Percentiles rank a stretch among this genome's conserved stretches.
phyloP scores from a whole-genome alignment of 2,113 vertebrate species.

The Rutilus rutilus region DNA sequence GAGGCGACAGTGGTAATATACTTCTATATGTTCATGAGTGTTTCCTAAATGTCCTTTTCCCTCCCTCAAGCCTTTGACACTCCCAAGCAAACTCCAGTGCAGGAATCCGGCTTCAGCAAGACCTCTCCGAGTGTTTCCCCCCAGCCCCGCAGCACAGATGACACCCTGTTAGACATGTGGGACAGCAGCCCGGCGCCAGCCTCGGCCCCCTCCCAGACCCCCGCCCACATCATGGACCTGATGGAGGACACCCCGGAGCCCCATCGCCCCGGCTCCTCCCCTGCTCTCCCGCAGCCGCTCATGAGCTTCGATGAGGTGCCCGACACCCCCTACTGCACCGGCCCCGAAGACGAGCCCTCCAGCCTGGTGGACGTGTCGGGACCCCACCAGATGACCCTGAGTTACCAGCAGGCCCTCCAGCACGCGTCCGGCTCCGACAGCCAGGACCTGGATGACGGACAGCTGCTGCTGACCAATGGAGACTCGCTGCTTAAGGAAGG shows the following conservation, averaged over 20 bases:
- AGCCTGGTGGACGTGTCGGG: constrained; percentile 79
- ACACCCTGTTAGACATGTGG: constrained; percentile 86
- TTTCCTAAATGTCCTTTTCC: background rate
- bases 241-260: constrained; percentile 62
- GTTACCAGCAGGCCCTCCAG: constrained; percentile 86
- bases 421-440: constrained; percentile 71
- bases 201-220: constrained; percentile 60
- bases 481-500: constrained; percentile 90
- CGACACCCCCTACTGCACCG: constrained; percentile 80
- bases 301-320: constrained; percentile 92
- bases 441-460: constrained; percentile 74
- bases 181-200: constrained; percentile 67
- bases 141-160: constrained; percentile 68
- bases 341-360: constrained; percentile 74
- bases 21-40: background rate
- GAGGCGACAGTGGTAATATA: background rate
- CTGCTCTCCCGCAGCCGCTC: constrained; percentile 73
- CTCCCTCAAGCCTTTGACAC: constrained; percentile 60
- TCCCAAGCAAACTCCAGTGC: constrained; percentile 59
- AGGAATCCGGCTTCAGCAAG: constrained; percentile 67
- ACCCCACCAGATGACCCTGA: constrained; percentile 77
- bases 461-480: constrained; percentile 92
- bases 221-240: constrained; percentile 71
- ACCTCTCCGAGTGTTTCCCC: constrained; percentile 74
- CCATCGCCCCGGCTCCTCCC: constrained; percentile 54